Evolutionary conservation across 2,888 invertebrate species (phyloP).

Genomic region (Acheta domesticus): DNA sequence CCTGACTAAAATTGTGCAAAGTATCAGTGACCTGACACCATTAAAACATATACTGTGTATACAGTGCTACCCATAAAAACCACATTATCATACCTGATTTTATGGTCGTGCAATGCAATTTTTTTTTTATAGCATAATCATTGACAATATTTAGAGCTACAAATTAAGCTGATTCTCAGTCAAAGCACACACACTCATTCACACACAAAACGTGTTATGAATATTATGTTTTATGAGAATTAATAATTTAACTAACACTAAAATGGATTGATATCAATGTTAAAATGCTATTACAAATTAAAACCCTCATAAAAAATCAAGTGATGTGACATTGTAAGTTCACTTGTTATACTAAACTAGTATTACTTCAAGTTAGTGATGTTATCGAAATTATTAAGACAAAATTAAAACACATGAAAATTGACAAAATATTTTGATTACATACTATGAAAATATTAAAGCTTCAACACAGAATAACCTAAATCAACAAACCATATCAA

Average conservation of each 20-base stretch:
- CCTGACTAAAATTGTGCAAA: neutral
- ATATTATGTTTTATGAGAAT: neutral
- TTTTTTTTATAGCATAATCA: neutral
- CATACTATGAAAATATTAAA: too few relatives aligned
- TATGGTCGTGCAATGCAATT: conserved; percentile 22
- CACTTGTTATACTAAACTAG: neutral
- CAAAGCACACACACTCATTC: conserved; percentile 20
- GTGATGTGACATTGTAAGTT: too few relatives aligned
- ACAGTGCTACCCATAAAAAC: conserved; percentile 19
- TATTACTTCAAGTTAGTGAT: neutral
- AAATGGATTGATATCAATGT: neutral
- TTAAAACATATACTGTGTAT: neutral
- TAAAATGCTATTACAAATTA: too few relatives aligned
- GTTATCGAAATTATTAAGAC: conserved; percentile 19
- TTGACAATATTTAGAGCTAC: neutral
- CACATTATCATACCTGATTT: conserved; percentile 2
- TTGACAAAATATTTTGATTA: too few relatives aligned
- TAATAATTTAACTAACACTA: neutral
- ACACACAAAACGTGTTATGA: conserved; percentile 4
- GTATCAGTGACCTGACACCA: neutral
- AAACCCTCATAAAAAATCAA: too few relatives aligned
- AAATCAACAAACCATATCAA: too few relatives aligned
- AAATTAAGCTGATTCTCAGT: conserved; percentile 4
- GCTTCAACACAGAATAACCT: too few relatives aligned
- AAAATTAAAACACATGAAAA: too few relatives aligned